Evolutionary conservation across 1,140 invertebrate genomes (phyloP), one percentile per base, ranked within the genome.

Genomic region (Procambarus clarkii): DNA sequence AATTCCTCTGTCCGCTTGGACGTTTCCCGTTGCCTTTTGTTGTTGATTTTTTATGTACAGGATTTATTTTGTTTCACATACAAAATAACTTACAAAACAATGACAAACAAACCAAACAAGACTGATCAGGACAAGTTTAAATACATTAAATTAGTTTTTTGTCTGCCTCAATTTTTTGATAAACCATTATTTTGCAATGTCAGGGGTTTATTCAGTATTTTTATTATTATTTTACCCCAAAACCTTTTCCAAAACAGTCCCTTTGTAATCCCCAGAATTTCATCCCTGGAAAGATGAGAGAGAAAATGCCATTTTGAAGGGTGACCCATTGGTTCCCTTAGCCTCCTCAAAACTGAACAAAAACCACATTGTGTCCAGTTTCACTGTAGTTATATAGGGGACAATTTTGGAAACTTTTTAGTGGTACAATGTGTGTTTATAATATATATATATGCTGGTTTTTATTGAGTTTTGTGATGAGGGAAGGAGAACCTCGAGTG

Each of bases 241-340:
- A 91, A 85, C 81, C 89, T 83, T 91, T 91, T 91, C 89, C 89
- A 91, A 86, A 91, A 91, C 89, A 91, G 89, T 91, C 89, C 89
- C 89, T 91, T 64, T 86, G 82, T 91, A 91, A 85, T 85, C 76
- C 89, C 64, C 82, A 85, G 89, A 91, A 79, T 54, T 91, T 91
- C 89, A 91, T 79, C 89, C 89, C 83, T 86, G 76, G 89, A 91
- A 91, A 91, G 74, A 91, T 91, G 89, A 91, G 89, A 91, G 89
- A 91, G 89, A 91, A 91, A 91, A 91, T 91, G 89, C 89, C 89
- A 91, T 86, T 85, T 89, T 80, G 83, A 91, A 91, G 82, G 89
- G 74, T 91, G 89, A 91, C 89, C 89, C 89, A 91, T 91, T 91
- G 82, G 89, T 85, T 91, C 71, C 89, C 89, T 85, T 69, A 91